Conservation (phyloP, 2,888 invertebrate species). For the Sussaba pulchella region DNA sequence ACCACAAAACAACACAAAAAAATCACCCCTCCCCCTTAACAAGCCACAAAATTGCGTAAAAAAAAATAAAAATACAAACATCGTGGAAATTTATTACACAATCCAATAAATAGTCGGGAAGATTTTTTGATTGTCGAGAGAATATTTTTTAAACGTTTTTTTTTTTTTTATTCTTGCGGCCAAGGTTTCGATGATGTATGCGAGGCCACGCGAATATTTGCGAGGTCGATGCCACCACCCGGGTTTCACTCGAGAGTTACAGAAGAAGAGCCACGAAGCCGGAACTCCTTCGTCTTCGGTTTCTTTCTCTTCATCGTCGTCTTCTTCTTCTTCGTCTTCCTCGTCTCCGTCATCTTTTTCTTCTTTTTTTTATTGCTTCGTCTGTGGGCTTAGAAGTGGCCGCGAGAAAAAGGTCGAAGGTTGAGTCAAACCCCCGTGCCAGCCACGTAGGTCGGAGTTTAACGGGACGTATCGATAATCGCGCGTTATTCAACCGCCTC, state of each 20-base stretch:
- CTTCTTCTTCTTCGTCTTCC: background rate
- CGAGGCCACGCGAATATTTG: conserved; percentile 31
- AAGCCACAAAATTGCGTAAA: no score
- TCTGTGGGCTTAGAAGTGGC: conserved; percentile 3
- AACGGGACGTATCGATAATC: conserved; percentile 52
- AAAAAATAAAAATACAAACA: no score
- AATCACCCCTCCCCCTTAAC: no score
- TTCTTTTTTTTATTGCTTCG: conserved; percentile 1
- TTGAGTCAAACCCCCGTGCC: conserved; percentile 24
- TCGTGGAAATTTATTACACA: no score
- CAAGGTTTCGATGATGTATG: conserved; percentile 4
- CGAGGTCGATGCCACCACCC: conserved; percentile 47
- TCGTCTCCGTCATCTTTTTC: background rate
- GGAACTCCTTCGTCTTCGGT: conserved; percentile 32
- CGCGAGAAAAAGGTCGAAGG: conserved; percentile 44
- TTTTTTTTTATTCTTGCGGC: conserved; percentile 7
- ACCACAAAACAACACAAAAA: no score
- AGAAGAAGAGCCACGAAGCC: conserved; percentile 46
- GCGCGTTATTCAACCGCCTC: conserved; percentile 35
- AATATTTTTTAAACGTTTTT: conserved; percentile 15
- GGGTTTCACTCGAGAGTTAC: conserved; percentile 28
- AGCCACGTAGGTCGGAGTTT: conserved; percentile 39
- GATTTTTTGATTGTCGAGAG: background rate
- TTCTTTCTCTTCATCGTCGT: background rate
- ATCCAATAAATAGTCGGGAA: no score